A percentile compares a stretch with the other conserved stretches of the same genome.
Conservation (phyloP, 2,888 invertebrate genomes). For the Harpalus rufipes region DNA sequence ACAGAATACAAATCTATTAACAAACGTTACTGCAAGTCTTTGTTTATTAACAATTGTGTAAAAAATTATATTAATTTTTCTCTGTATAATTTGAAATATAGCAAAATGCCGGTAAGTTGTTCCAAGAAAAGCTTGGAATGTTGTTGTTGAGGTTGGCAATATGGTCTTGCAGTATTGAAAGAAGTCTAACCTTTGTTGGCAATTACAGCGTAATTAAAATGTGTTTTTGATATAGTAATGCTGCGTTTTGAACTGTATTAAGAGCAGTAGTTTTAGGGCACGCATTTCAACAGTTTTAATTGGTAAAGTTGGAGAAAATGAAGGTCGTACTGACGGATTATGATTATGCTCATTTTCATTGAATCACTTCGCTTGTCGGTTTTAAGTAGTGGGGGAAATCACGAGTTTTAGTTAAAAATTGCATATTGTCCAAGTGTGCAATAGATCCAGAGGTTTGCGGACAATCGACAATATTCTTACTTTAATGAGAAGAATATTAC, state of each 20-base stretch:
- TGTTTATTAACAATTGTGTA: background rate
- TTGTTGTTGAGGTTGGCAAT: constrained; percentile 16
- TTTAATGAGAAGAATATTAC: constrained; percentile 51
- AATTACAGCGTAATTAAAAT: constrained; percentile 51
- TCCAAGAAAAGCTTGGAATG: too few species aligned
- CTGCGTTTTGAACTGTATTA: constrained; percentile 11
- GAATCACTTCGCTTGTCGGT: constrained; percentile 44
- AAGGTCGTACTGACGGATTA: constrained; percentile 38
- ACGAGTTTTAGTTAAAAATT: constrained; percentile 54
- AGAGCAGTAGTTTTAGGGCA: constrained; percentile 49
- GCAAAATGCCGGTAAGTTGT: too few species aligned
- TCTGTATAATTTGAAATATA: background rate
- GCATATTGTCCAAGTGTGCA: constrained; percentile 51
- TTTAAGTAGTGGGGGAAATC: constrained; percentile 54
- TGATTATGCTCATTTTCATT: constrained; percentile 54
- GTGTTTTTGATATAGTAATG: constrained; percentile 30
- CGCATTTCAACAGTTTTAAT: constrained; percentile 17
- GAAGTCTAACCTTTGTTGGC: constrained; percentile 49
- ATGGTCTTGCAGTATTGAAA: background rate
- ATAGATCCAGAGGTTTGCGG: constrained; percentile 11
- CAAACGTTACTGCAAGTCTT: too few species aligned
- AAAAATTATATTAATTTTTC: background rate
- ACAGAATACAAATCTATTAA: too few species aligned
- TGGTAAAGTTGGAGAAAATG: constrained; percentile 31
- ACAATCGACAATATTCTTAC: constrained; percentile 2